Conservation (phyloP, 35 echinoderm and acorn worm species). For the Ophiothrix spiculata region DNA sequence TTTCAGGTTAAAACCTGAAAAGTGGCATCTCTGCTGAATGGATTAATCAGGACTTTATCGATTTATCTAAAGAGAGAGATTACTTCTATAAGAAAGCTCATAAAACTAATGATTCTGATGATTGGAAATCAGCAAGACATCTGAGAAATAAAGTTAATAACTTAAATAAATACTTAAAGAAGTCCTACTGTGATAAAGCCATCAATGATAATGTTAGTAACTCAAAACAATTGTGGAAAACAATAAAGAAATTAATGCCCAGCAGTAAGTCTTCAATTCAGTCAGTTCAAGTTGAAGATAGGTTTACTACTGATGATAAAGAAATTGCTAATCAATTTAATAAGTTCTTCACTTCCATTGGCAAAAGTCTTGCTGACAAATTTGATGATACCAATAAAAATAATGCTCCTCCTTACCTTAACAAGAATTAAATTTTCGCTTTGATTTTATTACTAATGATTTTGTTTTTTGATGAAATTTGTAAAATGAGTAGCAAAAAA, state of each 20-base stretch:
- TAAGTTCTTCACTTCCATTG: background rate
- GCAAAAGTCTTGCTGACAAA: background rate
- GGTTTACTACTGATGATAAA: background rate
- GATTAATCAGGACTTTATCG: no score
- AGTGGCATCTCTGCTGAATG: no score
- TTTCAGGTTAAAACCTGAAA: no score
- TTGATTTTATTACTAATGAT: background rate
- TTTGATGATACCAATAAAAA: background rate
- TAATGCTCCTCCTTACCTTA: background rate
- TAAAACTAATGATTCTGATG: no score
- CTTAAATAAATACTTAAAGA: no score
- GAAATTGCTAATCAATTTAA: background rate
- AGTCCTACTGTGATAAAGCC: no score
- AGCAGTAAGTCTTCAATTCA: background rate
- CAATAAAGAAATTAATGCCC: background rate
- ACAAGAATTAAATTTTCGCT: background rate
- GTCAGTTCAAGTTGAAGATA: background rate
- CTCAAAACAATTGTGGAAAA: background rate
- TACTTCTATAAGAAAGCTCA: no score
- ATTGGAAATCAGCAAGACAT: no score
- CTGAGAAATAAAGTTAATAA: no score
- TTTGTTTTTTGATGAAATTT: background rate
- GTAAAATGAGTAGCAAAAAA: conserved; percentile 3
- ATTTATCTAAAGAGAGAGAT: no score
- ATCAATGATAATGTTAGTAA: no score